A percentile compares a stretch with the other conserved stretches of the same genome.
phyloP scores from a whole-genome alignment of 2,888 invertebrate species.

The Ophioninae sp. region DNA sequence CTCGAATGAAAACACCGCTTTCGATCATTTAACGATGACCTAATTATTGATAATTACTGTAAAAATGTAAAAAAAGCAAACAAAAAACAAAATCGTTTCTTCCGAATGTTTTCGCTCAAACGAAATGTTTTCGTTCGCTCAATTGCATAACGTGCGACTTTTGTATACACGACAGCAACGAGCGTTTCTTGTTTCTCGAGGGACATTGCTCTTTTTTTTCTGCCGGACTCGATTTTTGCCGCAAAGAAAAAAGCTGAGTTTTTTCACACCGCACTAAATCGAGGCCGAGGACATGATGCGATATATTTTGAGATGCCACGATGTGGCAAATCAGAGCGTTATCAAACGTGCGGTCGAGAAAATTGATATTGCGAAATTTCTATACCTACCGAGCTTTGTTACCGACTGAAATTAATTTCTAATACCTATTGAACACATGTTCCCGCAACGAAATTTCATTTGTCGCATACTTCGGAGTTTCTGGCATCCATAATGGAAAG shows the following conservation, averaged over 20 bases:
- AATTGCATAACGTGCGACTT: not conserved
- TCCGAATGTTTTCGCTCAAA: not conserved
- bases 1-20: not conserved
- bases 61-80: not conserved
- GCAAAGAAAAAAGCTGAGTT: not conserved
- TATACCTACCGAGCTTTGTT: not conserved
- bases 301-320: conserved; percentile 20
- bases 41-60: conserved; percentile 1
- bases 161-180: not conserved
- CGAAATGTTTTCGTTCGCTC: not conserved
- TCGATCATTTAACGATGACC: conserved; percentile 17
- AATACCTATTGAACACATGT: not conserved
- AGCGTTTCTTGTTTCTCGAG: not conserved
- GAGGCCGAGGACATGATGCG: conserved; percentile 29
- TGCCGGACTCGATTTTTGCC: not conserved
- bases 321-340: conserved; percentile 8
- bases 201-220: not conserved
- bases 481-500: not conserved
- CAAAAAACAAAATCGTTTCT: not conserved
- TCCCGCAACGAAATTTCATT: not conserved
- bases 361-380: conserved; percentile 7
- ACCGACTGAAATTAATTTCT: conserved; percentile 3
- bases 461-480: not conserved
- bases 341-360: conserved; percentile 15
- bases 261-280: conserved; percentile 23